Percentiles rank a stretch among this genome's conserved stretches.
Evolutionary conservation across 2,113 vertebrate genomes (phyloP).

Genomic region (Trogon melanurus): DNA sequence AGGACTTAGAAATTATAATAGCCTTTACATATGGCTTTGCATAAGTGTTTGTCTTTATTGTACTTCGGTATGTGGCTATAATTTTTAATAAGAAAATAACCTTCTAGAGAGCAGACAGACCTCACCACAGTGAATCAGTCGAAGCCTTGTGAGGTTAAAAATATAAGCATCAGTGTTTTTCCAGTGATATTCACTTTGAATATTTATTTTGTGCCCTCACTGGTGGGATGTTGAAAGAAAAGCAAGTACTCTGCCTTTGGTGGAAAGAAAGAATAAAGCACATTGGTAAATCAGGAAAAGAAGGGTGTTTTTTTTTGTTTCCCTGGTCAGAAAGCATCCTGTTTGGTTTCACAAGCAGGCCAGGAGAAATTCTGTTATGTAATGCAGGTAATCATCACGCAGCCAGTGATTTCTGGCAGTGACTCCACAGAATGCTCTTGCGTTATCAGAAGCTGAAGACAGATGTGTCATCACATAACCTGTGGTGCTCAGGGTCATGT

Average conservation of each 20-base stretch:
- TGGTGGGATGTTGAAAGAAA: background rate
- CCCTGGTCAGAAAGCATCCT: background rate
- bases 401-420: background rate
- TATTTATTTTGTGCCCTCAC: background rate
- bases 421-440: background rate
- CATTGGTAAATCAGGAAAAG: background rate
- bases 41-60: background rate
- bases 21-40: background rate
- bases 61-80: background rate
- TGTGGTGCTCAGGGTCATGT: background rate
- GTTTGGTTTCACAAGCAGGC: background rate
- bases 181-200: background rate
- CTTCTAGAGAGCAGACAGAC: background rate
- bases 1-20: background rate
- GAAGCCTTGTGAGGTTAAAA: background rate
- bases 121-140: background rate
- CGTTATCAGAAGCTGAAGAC: background rate
- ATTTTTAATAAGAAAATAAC: background rate
- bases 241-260: background rate
- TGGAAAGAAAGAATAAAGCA: background rate
- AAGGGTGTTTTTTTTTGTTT: background rate
- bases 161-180: background rate
- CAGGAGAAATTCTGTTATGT: background rate
- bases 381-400: background rate
- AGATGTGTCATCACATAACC: background rate